Conservation (phyloP, 2,797 vertebrate genomes). For the Sebastes nivosus region DNA sequence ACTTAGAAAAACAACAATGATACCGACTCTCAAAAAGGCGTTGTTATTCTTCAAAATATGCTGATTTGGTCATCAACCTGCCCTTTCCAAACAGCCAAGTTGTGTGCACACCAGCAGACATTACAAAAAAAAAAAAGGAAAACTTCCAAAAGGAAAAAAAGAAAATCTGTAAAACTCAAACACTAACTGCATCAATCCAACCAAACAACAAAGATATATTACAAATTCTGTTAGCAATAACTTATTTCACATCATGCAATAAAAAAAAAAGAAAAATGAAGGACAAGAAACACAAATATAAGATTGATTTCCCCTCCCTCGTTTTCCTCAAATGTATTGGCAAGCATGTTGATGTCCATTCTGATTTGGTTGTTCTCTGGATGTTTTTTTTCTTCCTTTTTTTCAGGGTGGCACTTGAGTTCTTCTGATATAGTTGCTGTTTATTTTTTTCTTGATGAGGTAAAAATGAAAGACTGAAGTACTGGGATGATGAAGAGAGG, state of each 20-base stretch:
- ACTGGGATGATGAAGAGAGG: conserved; percentile 48
- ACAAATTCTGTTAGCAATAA: conserved; percentile 99
- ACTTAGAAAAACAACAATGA: conserved; percentile 1
- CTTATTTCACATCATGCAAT: conserved; percentile 99
- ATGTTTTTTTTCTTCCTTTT: conserved; percentile 12
- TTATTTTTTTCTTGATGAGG: conserved; percentile 65
- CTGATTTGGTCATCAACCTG: conserved; percentile 44
- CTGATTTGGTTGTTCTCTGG: conserved; percentile 55
- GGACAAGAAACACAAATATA: conserved; percentile 86
- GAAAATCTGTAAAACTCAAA: conserved; percentile 83
- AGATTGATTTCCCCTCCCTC: conserved; percentile 44
- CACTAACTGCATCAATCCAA: conserved; percentile 90
- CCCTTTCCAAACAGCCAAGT: conserved; percentile 42
- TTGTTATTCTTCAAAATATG: conserved; percentile 22
- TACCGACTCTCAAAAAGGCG: not conserved
- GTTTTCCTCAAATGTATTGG: conserved; percentile 82
- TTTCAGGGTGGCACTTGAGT: conserved; percentile 89
- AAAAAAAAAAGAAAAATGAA: conserved; percentile 85
- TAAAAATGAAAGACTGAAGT: conserved; percentile 75
- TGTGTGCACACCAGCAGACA: conserved; percentile 48
- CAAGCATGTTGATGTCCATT: conserved; percentile 82
- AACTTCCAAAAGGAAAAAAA: not conserved
- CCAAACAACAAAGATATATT: conserved; percentile 95
- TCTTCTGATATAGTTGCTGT: conserved; percentile 70
- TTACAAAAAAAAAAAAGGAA: conserved; percentile 12